Evolutionary conservation across 1,140 invertebrate species (phyloP).

Genomic region (Drosophila lacteicornis): DNA sequence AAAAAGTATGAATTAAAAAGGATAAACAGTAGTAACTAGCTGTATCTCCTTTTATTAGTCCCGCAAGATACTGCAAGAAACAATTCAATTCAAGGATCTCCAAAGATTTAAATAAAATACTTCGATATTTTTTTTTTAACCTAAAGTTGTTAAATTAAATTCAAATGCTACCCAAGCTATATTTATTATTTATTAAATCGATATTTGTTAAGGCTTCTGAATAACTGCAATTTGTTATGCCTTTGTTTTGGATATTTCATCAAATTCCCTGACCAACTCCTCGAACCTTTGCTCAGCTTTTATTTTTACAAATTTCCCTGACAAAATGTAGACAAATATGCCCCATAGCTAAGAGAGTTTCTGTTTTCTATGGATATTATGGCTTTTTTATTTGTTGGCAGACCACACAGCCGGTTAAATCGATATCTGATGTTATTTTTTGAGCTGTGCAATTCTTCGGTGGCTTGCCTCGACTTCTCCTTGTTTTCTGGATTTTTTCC

Average conservation of each 20-base stretch:
- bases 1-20: conserved; percentile 39
- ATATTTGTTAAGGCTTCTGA: too few relatives aligned
- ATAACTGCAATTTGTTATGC: background rate
- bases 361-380: background rate
- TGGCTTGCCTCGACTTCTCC: conserved; percentile 1
- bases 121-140: too few relatives aligned
- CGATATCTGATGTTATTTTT: conserved; percentile 24
- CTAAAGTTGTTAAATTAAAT: too few relatives aligned
- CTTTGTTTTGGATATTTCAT: background rate
- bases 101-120: too few relatives aligned
- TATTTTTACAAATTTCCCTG: background rate
- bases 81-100: background rate
- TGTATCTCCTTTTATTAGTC: conserved; percentile 16
- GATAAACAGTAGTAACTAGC: conserved; percentile 57
- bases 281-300: background rate
- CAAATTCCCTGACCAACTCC: background rate
- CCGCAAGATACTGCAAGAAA: background rate
- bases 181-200: too few relatives aligned
- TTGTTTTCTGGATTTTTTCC: conserved; percentile 1
- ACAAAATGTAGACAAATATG: conserved; percentile 11
- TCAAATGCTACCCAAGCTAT: too few relatives aligned
- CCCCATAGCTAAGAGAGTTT: background rate
- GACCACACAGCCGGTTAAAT: conserved; percentile 7
- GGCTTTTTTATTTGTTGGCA: background rate
- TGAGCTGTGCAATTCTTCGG: conserved; percentile 24